phyloP scores from a whole-genome alignment of 2,888 invertebrate species.

The Dolichopus griseipennis region DNA sequence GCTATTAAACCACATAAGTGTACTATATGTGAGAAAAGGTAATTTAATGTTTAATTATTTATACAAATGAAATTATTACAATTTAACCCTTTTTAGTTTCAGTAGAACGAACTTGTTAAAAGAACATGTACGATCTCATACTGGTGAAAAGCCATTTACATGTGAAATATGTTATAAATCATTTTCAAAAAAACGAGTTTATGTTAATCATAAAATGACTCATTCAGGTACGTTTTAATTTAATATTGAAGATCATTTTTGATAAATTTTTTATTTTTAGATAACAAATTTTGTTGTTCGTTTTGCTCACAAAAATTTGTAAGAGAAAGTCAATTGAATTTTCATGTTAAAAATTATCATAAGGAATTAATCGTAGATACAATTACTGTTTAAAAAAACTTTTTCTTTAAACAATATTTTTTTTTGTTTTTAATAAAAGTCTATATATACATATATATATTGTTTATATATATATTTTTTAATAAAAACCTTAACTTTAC shows the following conservation, averaged over 20 bases:
- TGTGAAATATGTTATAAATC: not conserved
- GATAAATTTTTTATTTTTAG: not conserved
- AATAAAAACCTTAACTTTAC: too few species aligned
- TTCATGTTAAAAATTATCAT: not conserved
- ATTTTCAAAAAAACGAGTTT: not conserved
- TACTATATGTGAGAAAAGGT: not conserved
- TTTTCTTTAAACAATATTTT: not conserved
- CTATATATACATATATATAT: too few species aligned
- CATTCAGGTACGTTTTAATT: not conserved
- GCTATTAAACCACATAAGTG: not conserved
- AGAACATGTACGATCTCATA: not conserved
- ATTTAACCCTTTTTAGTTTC: not conserved
- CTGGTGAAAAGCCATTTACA: not conserved
- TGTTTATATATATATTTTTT: too few species aligned
- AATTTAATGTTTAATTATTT: not conserved
- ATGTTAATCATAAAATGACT: conserved; percentile 1
- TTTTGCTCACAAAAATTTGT: not conserved
- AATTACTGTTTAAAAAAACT: not conserved
- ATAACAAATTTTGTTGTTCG: not conserved
- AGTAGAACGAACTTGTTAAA: not conserved
- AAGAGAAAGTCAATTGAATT: not conserved
- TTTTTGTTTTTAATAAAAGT: not conserved
- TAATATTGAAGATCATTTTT: too few species aligned
- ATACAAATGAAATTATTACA: too few species aligned
- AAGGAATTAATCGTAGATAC: not conserved